Percentiles rank a stretch among this genome's conserved stretches.
These are phyloP conservation scores for Enteromius afrohamiltoni DNA, from an alignment of 2,797 vertebrate genomes.

Conservation along the genomic window DNA sequence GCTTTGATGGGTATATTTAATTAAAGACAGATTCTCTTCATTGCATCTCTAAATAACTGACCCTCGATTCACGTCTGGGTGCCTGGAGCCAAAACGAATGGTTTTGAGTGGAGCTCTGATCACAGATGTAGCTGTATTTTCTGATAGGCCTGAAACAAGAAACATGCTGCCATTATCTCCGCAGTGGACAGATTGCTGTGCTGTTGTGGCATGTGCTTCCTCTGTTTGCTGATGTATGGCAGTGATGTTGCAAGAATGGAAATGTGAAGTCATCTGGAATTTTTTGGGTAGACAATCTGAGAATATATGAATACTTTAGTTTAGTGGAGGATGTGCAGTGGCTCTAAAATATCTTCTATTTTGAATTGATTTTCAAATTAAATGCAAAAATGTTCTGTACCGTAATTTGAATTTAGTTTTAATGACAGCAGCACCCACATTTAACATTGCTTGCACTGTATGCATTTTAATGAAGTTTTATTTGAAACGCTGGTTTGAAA, in stretches of 20 bases:
- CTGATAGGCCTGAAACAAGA: conserved; percentile 8
- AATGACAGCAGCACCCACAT: neutral
- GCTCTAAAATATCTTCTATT: neutral
- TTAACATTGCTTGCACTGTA: neutral
- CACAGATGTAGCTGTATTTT: neutral
- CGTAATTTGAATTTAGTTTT: neutral
- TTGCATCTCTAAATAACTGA: conserved; percentile 37
- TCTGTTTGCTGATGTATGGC: conserved; percentile 58
- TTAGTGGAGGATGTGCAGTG: neutral
- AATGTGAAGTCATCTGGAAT: conserved; percentile 1
- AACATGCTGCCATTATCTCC: conserved; percentile 21
- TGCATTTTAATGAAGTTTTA: neutral
- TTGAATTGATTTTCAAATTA: neutral
- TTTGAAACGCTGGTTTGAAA: neutral
- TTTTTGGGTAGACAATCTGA: neutral
- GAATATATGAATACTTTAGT: neutral
- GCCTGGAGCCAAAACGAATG: conserved; percentile 19
- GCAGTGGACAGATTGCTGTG: conserved; percentile 5
- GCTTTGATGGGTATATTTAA: conserved; percentile 32
- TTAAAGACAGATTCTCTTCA: conserved; percentile 36
- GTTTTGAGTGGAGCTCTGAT: conserved; percentile 23
- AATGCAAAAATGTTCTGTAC: neutral
- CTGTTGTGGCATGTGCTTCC: conserved; percentile 65
- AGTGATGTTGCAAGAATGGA: conserved; percentile 20
- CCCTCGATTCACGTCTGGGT: conserved; percentile 20